Percentiles rank a stretch among this genome's conserved stretches.
Evolutionary conservation across 2,888 invertebrate genomes (phyloP).

Genomic region (Megaustenia siamemsis): DNA sequence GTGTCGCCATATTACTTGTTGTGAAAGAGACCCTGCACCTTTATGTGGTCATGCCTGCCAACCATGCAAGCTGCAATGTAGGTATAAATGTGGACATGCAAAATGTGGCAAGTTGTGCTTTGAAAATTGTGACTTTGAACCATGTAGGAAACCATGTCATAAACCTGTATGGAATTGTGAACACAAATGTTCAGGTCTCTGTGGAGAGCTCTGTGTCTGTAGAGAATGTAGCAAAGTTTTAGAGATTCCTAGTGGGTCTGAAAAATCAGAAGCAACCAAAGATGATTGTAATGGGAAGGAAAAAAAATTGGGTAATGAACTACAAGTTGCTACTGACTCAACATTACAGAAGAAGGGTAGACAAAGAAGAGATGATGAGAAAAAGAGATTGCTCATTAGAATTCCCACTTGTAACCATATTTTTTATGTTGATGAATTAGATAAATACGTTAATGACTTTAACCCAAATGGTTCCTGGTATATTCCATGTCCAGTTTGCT

Average conservation of each 20-base stretch:
- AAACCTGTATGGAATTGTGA: not conserved
- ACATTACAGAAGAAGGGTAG: not conserved
- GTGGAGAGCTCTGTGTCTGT: conserved; percentile 54
- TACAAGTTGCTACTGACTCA: not conserved
- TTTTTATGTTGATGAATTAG: conserved; percentile 47
- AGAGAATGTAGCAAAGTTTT: conserved; percentile 21
- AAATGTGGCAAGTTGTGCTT: conserved; percentile 38
- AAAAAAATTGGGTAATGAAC: not conserved
- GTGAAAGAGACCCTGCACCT: not conserved
- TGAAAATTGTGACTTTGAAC: conserved; percentile 21
- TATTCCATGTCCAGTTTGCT: conserved; percentile 50
- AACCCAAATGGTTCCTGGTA: conserved; percentile 18
- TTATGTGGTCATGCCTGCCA: conserved; percentile 37
- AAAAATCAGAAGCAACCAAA: not conserved
- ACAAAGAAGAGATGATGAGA: conserved; percentile 64
- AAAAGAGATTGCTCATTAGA: conserved; percentile 12
- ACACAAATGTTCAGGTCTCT: conserved; percentile 49
- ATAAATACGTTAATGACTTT: conserved; percentile 41
- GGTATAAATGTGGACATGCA: conserved; percentile 32
- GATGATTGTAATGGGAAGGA: no score
- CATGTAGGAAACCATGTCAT: conserved; percentile 30
- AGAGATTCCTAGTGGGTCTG: not conserved
- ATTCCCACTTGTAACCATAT: conserved; percentile 50
- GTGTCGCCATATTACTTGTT: conserved; percentile 40
- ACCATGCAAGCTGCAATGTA: conserved; percentile 44